Conservation (phyloP, 2,113 vertebrate species). For the Myiozetetes cayanensis region DNA sequence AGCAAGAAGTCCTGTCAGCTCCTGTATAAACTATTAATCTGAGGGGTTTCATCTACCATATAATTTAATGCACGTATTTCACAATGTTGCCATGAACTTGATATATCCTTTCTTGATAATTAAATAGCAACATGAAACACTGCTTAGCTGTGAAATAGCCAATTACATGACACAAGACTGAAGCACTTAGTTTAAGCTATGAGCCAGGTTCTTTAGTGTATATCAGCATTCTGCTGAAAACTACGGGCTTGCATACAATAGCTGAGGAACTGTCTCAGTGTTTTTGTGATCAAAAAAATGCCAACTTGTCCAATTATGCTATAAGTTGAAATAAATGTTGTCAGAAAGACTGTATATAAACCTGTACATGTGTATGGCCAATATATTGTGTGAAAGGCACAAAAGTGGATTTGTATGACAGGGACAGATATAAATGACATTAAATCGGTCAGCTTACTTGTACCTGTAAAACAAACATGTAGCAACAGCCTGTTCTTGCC, state of each 20-base stretch:
- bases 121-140: background rate
- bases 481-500: background rate
- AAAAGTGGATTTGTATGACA: background rate
- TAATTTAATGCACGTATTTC: background rate
- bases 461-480: background rate
- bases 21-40: background rate
- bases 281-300: background rate
- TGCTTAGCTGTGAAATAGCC: background rate
- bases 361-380: background rate
- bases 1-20: background rate
- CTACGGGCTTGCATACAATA: background rate
- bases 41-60: background rate
- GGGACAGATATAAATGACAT: background rate
- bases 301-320: background rate
- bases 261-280: background rate
- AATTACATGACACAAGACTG: background rate
- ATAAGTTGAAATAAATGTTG: background rate
- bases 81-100: background rate
- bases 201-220: background rate
- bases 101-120: background rate
- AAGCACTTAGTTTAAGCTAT: background rate
- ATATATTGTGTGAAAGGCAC: background rate
- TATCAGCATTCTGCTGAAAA: background rate
- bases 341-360: background rate
- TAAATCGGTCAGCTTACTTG: background rate